Conservation (phyloP, 2,113 vertebrate genomes). For the Raja brachyura region DNA sequence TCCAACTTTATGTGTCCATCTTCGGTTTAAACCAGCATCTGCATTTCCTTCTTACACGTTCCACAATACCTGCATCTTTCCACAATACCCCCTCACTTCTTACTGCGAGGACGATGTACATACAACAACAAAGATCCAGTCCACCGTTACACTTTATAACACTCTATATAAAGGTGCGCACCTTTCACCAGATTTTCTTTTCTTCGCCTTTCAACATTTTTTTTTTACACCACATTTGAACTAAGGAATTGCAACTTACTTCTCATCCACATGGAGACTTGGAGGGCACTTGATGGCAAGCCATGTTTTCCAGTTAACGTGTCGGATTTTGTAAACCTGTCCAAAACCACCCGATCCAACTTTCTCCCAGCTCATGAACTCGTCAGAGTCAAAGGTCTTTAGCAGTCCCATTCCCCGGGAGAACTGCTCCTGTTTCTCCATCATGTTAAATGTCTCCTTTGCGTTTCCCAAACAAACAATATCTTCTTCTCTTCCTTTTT, state of each 20-base stretch:
- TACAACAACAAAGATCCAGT: not conserved
- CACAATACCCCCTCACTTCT: not conserved
- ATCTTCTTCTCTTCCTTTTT: conserved; percentile 41
- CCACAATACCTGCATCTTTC: too few species aligned
- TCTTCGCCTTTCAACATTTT: too few species aligned
- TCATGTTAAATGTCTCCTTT: conserved; percentile 42
- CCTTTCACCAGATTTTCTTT: not conserved
- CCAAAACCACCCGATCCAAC: conserved; percentile 94
- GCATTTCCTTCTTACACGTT: too few species aligned
- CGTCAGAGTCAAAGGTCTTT: conserved; percentile 75
- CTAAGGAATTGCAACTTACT: conserved; percentile 62
- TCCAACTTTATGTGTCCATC: too few species aligned
- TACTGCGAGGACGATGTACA: too few species aligned
- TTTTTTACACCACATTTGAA: not conserved
- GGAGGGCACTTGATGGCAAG: conserved; percentile 95
- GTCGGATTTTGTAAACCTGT: conserved; percentile 94
- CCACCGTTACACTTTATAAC: not conserved
- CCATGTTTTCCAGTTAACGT: conserved; percentile 94
- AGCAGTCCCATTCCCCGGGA: conserved; percentile 80
- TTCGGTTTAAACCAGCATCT: too few species aligned
- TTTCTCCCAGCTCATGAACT: conserved; percentile 89
- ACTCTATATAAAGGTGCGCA: not conserved
- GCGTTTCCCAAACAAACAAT: conserved; percentile 41
- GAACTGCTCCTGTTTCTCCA: conserved; percentile 69
- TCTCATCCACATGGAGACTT: conserved; percentile 86